These are phyloP conservation scores for Ariolimax columbianus DNA, from an alignment of 2,888 invertebrate genomes.

Conservation along the genomic window DNA sequence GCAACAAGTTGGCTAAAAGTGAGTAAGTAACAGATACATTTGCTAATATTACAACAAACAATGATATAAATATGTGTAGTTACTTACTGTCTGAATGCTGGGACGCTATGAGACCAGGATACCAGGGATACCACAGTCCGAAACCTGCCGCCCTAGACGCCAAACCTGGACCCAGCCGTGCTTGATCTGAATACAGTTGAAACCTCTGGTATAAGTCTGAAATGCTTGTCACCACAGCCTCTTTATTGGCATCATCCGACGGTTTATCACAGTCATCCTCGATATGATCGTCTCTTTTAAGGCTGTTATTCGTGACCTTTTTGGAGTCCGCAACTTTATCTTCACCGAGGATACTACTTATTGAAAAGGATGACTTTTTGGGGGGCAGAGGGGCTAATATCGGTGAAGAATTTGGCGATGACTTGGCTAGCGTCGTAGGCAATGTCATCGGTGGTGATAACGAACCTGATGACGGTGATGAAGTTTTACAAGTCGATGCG, in stretches of 20 bases:
- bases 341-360: constrained; percentile 68
- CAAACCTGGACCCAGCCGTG: constrained; percentile 43
- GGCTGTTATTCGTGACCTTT: not conserved
- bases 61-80: not conserved
- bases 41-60: not conserved
- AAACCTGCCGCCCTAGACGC: constrained; percentile 51
- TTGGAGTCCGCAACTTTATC: constrained; percentile 55
- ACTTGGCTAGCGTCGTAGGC: not conserved
- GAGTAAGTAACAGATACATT: too few species aligned
- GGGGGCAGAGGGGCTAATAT: constrained; percentile 37
- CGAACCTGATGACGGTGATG: constrained; percentile 25
- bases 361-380: constrained; percentile 63
- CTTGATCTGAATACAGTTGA: constrained; percentile 56
- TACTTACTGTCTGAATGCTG: constrained; percentile 46
- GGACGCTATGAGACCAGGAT: constrained; percentile 48
- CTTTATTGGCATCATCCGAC: constrained; percentile 31
- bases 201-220: constrained; percentile 58
- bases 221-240: constrained; percentile 59
- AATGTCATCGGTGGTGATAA: constrained; percentile 30
- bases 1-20: too few species aligned
- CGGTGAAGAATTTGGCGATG: not conserved
- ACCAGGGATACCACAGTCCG: constrained; percentile 54
- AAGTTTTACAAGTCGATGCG: not conserved
- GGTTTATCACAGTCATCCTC: constrained; percentile 32
- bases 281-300: constrained; percentile 12